These are phyloP conservation scores for Kradibia gibbosae DNA, from an alignment of 1,140 invertebrate species.

Conservation along the genomic window DNA sequence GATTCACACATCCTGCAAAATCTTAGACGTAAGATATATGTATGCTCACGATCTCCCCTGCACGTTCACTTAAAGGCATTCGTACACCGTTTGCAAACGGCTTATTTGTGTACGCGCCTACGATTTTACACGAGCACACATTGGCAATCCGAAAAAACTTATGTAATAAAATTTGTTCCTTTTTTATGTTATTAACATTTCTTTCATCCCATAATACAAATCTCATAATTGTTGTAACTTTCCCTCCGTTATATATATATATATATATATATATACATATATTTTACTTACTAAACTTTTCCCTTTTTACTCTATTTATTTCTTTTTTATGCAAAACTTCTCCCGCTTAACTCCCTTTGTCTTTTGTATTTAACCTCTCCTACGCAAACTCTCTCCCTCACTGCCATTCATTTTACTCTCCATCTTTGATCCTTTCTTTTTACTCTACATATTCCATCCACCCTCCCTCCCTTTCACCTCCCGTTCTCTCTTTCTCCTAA, in stretches of 20 bases:
- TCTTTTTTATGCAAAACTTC: too few relatives aligned
- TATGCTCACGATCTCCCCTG: conserved; percentile 4
- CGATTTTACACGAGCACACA: background rate
- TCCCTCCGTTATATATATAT: too few relatives aligned
- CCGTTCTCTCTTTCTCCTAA: background rate
- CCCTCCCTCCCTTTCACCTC: background rate
- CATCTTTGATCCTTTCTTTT: conserved; percentile 16
- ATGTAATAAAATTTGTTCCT: background rate
- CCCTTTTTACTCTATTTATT: background rate
- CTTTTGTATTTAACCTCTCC: background rate
- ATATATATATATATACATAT: background rate
- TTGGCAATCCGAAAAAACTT: background rate
- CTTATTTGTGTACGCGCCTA: background rate
- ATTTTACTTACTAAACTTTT: background rate
- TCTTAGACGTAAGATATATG: background rate
- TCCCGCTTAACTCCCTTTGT: background rate
- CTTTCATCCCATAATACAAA: too few relatives aligned
- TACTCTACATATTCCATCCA: background rate
- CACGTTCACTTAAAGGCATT: background rate
- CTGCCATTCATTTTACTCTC: conserved; percentile 29
- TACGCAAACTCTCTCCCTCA: background rate
- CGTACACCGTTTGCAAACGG: background rate
- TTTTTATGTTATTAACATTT: background rate
- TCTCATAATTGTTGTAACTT: too few relatives aligned
- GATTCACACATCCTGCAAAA: background rate